These are phyloP conservation scores for Nipponacmea schrenckii DNA, from an alignment of 2,888 invertebrate species.

Conservation along the genomic window DNA sequence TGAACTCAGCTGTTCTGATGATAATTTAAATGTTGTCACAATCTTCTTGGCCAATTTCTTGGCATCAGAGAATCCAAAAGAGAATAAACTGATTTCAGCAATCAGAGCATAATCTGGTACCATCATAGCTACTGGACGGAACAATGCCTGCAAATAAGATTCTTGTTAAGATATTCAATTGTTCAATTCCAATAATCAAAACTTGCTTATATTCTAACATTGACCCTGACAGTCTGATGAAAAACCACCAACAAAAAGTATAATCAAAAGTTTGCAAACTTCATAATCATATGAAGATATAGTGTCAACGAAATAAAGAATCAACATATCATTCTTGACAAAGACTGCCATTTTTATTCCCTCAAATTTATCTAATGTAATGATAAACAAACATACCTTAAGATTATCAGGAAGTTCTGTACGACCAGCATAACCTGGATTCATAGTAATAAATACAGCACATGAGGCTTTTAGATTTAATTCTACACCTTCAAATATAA, in stretches of 20 bases:
- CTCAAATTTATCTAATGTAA: background rate
- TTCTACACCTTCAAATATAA: slow-evolving; percentile 81
- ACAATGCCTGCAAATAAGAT: slow-evolving; percentile 71
- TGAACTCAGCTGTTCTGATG: slow-evolving; percentile 82
- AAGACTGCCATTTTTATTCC: background rate
- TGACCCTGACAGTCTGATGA: too few relatives aligned
- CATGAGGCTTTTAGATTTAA: slow-evolving; percentile 78
- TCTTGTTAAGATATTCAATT: slow-evolving; percentile 77
- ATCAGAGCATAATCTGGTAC: slow-evolving; percentile 84
- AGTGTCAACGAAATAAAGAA: background rate
- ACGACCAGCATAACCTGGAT: slow-evolving; percentile 83
- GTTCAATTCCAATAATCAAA: too few relatives aligned
- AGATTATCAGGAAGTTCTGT: slow-evolving; percentile 84
- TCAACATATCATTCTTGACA: background rate
- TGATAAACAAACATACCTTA: slow-evolving; percentile 70
- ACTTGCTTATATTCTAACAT: too few relatives aligned
- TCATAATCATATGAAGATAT: background rate
- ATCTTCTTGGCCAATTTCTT: slow-evolving; percentile 80
- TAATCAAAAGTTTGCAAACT: too few relatives aligned
- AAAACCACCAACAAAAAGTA: too few relatives aligned
- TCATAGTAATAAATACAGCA: slow-evolving; percentile 86
- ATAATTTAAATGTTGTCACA: slow-evolving; percentile 81
- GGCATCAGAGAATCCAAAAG: slow-evolving; percentile 81
- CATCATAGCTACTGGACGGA: slow-evolving; percentile 86
- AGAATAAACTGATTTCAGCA: slow-evolving; percentile 83